Percentiles rank a stretch among this genome's conserved stretches.
These are phyloP conservation scores for Pristiophorus japonicus DNA, from an alignment of 2,113 vertebrate species.

Conservation along the genomic window DNA sequence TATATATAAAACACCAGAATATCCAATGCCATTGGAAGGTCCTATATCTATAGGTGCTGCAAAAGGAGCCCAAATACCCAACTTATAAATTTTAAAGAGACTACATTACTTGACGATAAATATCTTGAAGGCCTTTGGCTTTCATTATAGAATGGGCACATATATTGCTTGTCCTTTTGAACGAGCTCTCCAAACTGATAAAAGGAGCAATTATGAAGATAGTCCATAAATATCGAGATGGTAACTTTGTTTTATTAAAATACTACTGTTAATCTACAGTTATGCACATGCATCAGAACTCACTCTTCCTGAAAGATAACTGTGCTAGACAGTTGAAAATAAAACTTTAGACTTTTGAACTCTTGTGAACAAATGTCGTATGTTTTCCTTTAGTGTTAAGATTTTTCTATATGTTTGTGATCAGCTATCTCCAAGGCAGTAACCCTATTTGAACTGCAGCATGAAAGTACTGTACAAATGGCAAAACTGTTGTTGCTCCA, in stretches of 20 bases:
- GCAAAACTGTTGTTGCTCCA: not conserved
- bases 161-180: conserved; percentile 37
- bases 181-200: conserved; percentile 16
- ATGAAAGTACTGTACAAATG: not conserved
- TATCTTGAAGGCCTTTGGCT: not conserved
- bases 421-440: not conserved
- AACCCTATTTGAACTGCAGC: not conserved
- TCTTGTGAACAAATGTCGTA: not conserved
- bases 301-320: not conserved
- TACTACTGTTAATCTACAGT: conserved; percentile 38
- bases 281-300: not conserved
- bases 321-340: not conserved
- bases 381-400: not conserved
- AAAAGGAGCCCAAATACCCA: not conserved
- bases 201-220: not conserved
- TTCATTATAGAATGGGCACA: conserved; percentile 21
- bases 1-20: not conserved
- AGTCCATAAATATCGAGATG: too few species aligned
- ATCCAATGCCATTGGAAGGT: not conserved
- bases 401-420: not conserved
- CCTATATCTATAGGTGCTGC: not conserved
- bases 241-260: conserved; percentile 49
- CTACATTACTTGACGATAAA: not conserved
- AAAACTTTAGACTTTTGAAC: not conserved
- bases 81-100: conserved; percentile 34